Percentiles rank a stretch among this genome's conserved stretches.
Evolutionary conservation across 2,888 invertebrate genomes (phyloP).

Genomic region (Torymus auratus): DNA sequence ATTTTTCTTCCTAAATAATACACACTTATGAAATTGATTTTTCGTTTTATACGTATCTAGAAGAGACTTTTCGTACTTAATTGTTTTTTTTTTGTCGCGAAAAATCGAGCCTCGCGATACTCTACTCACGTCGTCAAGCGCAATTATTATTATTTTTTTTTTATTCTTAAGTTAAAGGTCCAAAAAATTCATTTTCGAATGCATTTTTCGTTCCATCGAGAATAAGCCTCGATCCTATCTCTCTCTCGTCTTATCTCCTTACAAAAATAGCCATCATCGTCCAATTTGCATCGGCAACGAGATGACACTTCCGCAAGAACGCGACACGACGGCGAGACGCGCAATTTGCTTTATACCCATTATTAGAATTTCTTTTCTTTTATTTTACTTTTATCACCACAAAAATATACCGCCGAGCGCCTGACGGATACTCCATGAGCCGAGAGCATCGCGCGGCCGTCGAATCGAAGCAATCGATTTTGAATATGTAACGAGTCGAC

Average conservation of each 20-base stretch:
- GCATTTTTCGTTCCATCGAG: conserved; percentile 3
- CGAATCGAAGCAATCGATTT: conserved; percentile 44
- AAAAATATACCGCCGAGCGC: conserved; percentile 33
- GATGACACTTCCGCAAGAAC: too few relatives aligned
- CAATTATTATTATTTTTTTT: neutral
- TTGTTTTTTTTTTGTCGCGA: neutral
- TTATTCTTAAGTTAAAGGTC: conserved; percentile 4
- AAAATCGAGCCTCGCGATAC: conserved; percentile 6
- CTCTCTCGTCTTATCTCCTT: too few relatives aligned
- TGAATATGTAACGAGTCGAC: conserved; percentile 33
- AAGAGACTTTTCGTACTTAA: neutral
- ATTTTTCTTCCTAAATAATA: conserved; percentile 35
- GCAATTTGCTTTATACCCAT: neutral
- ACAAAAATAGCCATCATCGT: too few relatives aligned
- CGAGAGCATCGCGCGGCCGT: conserved; percentile 38
- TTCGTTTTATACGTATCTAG: conserved; percentile 40
- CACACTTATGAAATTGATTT: conserved; percentile 41
- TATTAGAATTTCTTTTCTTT: neutral
- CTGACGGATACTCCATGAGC: conserved; percentile 34
- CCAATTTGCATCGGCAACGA: too few relatives aligned
- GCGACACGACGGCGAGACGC: neutral
- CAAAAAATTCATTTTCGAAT: conserved; percentile 13
- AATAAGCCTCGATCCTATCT: too few relatives aligned
- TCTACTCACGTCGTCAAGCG: conserved; percentile 38
- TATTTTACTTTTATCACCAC: neutral